Evolutionary conservation across 2,113 vertebrate genomes (phyloP).

Genomic region (Hemichromis elongatus): DNA sequence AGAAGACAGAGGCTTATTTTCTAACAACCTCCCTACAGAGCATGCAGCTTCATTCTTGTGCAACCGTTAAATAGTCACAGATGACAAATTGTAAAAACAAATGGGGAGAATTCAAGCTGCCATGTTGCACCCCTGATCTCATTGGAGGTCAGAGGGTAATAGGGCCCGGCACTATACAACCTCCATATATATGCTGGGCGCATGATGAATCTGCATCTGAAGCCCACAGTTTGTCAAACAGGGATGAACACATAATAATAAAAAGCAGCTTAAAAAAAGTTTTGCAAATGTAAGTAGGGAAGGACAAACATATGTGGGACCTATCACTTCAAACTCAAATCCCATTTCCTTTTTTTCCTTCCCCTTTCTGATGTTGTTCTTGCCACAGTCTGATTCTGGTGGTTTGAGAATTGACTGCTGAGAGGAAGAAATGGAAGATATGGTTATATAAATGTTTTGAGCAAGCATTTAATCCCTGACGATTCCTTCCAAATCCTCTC

Average conservation of each 20-base stretch:
- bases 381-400: background rate
- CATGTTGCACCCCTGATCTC: background rate
- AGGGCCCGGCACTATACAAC: background rate
- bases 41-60: background rate
- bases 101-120: conserved; percentile 8
- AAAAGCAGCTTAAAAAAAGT: background rate
- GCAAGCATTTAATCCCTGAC: background rate
- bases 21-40: background rate
- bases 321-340: conserved; percentile 13
- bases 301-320: background rate
- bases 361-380: background rate
- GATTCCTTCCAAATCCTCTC: background rate
- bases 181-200: background rate
- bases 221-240: background rate
- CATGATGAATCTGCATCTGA: background rate
- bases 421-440: background rate
- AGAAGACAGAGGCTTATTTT: background rate
- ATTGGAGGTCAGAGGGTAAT: background rate
- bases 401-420: conserved; percentile 7
- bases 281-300: background rate
- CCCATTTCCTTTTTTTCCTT: background rate
- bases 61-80: conserved; percentile 2
- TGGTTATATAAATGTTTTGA: background rate
- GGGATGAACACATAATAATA: background rate
- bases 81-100: conserved; percentile 36